Conservation (phyloP, 2,888 invertebrate species). For the Priocnemis perturbator region DNA sequence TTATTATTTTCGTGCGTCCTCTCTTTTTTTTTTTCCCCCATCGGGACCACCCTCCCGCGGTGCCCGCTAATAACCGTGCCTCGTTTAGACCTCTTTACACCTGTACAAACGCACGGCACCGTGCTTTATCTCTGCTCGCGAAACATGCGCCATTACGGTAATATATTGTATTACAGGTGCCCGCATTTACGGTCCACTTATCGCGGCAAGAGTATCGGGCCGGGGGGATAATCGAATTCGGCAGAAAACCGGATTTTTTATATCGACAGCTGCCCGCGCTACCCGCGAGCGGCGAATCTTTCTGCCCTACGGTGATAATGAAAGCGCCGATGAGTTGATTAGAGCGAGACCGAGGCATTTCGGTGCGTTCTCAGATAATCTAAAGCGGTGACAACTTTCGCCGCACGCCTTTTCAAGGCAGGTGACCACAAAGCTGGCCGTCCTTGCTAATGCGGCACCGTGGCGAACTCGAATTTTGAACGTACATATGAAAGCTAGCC, state of each 20-base stretch:
- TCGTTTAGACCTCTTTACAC: constrained; percentile 70
- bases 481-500: too few relatives aligned
- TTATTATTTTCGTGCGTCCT: constrained; percentile 18
- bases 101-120: constrained; percentile 52
- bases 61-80: constrained; percentile 66
- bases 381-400: too few relatives aligned
- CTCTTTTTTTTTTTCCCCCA: constrained; percentile 31
- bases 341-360: too few relatives aligned
- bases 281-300: background rate
- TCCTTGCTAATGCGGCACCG: too few relatives aligned
- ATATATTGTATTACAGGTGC: constrained; percentile 58
- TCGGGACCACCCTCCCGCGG: constrained; percentile 54
- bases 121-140: constrained; percentile 52
- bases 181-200: constrained; percentile 44
- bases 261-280: constrained; percentile 38
- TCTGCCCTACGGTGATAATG: background rate
- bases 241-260: constrained; percentile 48
- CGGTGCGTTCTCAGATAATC: too few relatives aligned
- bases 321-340: too few relatives aligned
- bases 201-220: constrained; percentile 21
- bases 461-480: too few relatives aligned
- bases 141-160: constrained; percentile 58
- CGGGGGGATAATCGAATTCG: constrained; percentile 41
- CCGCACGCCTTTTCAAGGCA: too few relatives aligned
- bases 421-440: too few relatives aligned